These are phyloP conservation scores for Archaeoteleia sp. DNA, from an alignment of 2,888 invertebrate genomes.

Conservation along the genomic window DNA sequence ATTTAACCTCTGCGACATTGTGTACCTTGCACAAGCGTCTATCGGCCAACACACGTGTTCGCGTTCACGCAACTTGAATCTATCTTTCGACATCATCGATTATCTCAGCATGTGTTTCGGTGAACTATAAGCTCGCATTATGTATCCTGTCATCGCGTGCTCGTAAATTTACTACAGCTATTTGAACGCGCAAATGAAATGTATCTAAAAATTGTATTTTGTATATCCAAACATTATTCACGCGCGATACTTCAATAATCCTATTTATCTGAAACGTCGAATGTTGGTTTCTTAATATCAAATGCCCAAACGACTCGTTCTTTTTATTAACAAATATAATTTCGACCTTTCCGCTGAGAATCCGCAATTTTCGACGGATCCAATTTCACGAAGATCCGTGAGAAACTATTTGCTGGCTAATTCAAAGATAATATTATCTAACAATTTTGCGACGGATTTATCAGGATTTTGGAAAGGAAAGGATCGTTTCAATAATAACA, in stretches of 20 bases:
- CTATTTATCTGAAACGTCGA: constrained; percentile 1
- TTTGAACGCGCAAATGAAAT: constrained; percentile 21
- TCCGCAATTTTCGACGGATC: constrained; percentile 9
- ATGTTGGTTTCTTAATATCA: background rate
- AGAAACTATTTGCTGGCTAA: constrained; percentile 17
- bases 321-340: constrained; percentile 5
- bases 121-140: constrained; percentile 27
- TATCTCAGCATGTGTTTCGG: constrained; percentile 38
- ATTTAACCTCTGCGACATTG: constrained; percentile 40
- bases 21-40: constrained; percentile 39
- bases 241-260: no score
- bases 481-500: constrained; percentile 8
- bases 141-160: constrained; percentile 35
- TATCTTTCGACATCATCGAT: constrained; percentile 41
- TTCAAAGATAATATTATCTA: constrained; percentile 33
- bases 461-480: constrained; percentile 10
- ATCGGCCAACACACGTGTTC: constrained; percentile 40
- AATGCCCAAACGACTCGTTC: background rate
- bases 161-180: constrained; percentile 31
- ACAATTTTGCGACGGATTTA: constrained; percentile 20
- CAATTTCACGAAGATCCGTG: constrained; percentile 7
- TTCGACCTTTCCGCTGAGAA: constrained; percentile 11
- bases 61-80: constrained; percentile 41
- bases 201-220: constrained; percentile 33
- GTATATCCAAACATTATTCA: constrained; percentile 22